Base-by-base conservation (phyloP, 2,113 vertebrate genomes). In the Corythoichthys haematopterus region DNA sequence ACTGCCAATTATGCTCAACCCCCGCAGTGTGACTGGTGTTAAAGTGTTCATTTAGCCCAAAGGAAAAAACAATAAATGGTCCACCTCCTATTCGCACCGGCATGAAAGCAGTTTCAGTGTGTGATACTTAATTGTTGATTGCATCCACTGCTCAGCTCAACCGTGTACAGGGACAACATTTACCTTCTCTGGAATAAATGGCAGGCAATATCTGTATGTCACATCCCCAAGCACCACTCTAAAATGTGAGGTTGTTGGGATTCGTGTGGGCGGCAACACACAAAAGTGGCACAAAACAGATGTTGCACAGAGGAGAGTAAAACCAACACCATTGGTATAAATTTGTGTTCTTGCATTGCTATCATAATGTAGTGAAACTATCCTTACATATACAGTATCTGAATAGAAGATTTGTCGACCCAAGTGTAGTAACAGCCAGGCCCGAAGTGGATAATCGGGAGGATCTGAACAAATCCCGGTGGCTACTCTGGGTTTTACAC, bases 41-140 rank as follows among this genome's bases (percentile, higher is more conserved):
- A 82, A 76, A 62, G 62, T 61, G 67, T 63, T 85, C 68, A 84
- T 85, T 84, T 82, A 63, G 64, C 52, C 76, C 9, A 66, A 69
- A 80, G 73, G 83, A 82, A 70, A 79, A 78, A 72, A 38, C 47
- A 70, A 48, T 51, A 77, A 84, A 77, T 43, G 51, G 46, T 71
- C 70, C 73, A 65, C 38, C 59, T 40, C 37, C 20, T 78, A 64
- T 76, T 76, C 75, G 74, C 64, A 55, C 74, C 74, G 69, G 71
- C 14, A 62, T 73, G 74, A 76, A 77, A 71, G 60, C 13, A 65
- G 71, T 58, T 45, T 28, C 10, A 45, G 40, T n/a, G 37, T 20
- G 58, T 33, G 2, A 57, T 14, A 57, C 33, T 55, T 36, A 13
- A 35, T 57, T 57, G 13, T 57, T 57, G 55, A 36, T 57, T 57